A percentile compares a stretch with the other conserved stretches of the same genome.
Evolutionary conservation across 1,140 invertebrate genomes (phyloP).

Genomic region (Lycorma delicatula): DNA sequence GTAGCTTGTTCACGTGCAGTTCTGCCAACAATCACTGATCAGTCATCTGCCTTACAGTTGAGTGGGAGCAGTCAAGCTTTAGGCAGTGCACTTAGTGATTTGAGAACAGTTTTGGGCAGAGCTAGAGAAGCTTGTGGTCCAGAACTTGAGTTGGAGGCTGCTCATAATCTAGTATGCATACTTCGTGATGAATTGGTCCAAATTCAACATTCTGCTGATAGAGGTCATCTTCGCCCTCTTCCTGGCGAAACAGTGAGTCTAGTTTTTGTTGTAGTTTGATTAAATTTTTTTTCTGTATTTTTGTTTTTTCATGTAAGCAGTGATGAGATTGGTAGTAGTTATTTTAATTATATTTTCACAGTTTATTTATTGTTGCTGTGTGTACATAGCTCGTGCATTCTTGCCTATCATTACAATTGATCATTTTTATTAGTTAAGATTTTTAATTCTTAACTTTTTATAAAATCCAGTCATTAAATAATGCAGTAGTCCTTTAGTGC

Average conservation of each 20-base stretch:
- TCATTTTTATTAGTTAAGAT: too few species aligned
- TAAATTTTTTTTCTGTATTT: too few species aligned
- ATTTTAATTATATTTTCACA: too few species aligned
- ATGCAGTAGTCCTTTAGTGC: too few species aligned
- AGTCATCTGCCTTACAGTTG: conserved; percentile 61
- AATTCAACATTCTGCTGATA: conserved; percentile 62
- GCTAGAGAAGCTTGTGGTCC: conserved; percentile 81
- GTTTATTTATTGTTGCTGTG: too few species aligned
- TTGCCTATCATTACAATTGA: too few species aligned
- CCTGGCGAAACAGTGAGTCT: conserved; percentile 73
- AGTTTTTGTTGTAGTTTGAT: too few species aligned
- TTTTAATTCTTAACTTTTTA: too few species aligned
- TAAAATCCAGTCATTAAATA: too few species aligned
- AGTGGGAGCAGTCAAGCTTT: conserved; percentile 66
- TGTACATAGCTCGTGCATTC: too few species aligned
- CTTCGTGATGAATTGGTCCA: conserved; percentile 76
- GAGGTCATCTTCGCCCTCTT: conserved; percentile 62
- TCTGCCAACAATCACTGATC: conserved; percentile 77
- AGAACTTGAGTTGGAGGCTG: conserved; percentile 68
- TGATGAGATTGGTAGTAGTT: too few species aligned
- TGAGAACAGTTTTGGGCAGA: conserved; percentile 69
- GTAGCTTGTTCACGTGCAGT: conserved; percentile 70
- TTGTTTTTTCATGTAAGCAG: too few species aligned
- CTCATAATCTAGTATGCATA: conserved; percentile 55
- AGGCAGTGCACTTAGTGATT: conserved; percentile 63